Percentiles rank a stretch among this genome's conserved stretches.
phyloP scores from a whole-genome alignment of 1,140 invertebrate genomes.

The Hirudo medicinalis region DNA sequence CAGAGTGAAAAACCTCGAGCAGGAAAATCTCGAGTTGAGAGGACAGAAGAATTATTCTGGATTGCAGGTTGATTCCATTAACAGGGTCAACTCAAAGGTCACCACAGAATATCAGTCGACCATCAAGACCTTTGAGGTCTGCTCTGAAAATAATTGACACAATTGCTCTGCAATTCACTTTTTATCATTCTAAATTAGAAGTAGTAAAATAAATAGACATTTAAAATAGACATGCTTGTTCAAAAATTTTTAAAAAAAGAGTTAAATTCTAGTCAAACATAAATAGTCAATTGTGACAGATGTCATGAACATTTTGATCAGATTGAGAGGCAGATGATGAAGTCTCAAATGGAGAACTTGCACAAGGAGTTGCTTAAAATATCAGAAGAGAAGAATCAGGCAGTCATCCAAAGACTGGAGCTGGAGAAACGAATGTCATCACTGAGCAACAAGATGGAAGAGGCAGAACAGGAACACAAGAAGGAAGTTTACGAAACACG shows the following conservation, averaged over 20 bases:
- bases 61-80: neutral
- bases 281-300: neutral
- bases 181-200: no score
- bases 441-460: neutral
- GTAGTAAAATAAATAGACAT: no score
- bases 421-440: neutral
- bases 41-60: neutral
- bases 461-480: neutral
- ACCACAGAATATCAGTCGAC: slow-evolving; percentile 1
- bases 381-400: neutral
- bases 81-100: slow-evolving; percentile 3
- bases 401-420: neutral
- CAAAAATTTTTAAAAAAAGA: neutral
- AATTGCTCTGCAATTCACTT: neutral
- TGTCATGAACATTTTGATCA: neutral
- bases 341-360: neutral
- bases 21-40: neutral
- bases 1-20: neutral
- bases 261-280: no score
- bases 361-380: neutral
- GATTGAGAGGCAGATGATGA: slow-evolving; percentile 4
- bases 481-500: neutral
- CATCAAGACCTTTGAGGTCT: slow-evolving; percentile 1
- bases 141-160: neutral
- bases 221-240: neutral